These are phyloP conservation scores for Camelus bactrianus DNA, from an alignment of 2,113 vertebrate species.

Conservation along the genomic window DNA sequence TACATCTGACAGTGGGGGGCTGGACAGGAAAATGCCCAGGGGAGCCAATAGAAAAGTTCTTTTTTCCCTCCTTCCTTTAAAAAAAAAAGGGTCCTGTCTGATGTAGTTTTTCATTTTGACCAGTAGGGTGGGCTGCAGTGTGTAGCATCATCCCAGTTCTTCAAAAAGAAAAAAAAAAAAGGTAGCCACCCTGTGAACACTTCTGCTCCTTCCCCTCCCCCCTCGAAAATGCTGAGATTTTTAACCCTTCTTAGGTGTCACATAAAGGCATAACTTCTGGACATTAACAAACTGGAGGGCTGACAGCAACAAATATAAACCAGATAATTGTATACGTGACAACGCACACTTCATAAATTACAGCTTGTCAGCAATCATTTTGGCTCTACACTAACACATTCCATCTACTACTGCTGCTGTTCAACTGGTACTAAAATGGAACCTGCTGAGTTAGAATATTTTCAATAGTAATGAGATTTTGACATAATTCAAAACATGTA, in stretches of 20 bases:
- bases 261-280: background rate
- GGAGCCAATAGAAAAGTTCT: conserved; percentile 47
- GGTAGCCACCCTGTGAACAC: background rate
- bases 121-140: conserved; percentile 91
- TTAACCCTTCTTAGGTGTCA: conserved; percentile 66
- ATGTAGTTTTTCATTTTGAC: conserved; percentile 76
- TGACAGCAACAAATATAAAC: conserved; percentile 67
- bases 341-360: conserved; percentile 17
- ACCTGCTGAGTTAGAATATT: conserved; percentile 4
- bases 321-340: background rate
- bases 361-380: conserved; percentile 50
- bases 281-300: background rate
- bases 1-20: background rate
- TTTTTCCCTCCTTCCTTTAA: background rate
- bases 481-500: conserved; percentile 53
- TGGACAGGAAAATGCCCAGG: conserved; percentile 30
- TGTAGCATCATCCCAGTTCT: conserved; percentile 71
- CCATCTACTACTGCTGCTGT: background rate
- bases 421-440: background rate
- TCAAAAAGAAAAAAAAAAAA: background rate
- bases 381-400: background rate
- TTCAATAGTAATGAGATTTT: background rate
- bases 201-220: background rate
- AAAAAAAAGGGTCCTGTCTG: background rate
- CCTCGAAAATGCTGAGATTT: background rate